Percentiles rank a stretch among this genome's conserved stretches.
Conservation (phyloP, 2,113 vertebrate genomes). For the Rhabdomys dilectus region DNA sequence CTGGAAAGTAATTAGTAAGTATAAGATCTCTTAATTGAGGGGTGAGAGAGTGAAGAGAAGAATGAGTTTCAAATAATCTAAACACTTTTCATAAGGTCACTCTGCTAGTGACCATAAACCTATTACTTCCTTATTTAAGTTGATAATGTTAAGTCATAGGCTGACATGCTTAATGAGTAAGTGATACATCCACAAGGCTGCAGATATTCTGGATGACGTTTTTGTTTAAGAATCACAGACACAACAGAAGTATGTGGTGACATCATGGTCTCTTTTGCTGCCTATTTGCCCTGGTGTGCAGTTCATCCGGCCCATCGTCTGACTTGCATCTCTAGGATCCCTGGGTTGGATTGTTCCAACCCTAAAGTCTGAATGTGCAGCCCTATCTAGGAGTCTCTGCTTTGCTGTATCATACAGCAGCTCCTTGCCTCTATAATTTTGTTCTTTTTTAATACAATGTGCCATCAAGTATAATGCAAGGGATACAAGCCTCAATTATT, state of each 20-base stretch:
- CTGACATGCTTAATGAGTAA: conserved; percentile 33
- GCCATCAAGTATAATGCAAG: conserved; percentile 76
- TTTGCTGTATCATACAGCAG: conserved; percentile 49
- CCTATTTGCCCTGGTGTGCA: background rate
- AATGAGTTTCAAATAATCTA: conserved; percentile 24
- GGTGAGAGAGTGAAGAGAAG: background rate
- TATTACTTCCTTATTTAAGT: conserved; percentile 40
- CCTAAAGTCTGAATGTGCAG: conserved; percentile 51
- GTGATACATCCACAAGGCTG: conserved; percentile 5
- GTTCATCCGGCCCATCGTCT: background rate
- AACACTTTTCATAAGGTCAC: conserved; percentile 4
- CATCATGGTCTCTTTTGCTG: background rate
- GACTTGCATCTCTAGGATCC: conserved; percentile 43
- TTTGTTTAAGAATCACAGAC: conserved; percentile 37
- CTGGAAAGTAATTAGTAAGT: background rate
- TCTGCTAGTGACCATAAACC: background rate
- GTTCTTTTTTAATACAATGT: conserved; percentile 79
- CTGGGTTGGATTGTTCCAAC: background rate
- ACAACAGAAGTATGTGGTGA: background rate
- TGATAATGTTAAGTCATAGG: conserved; percentile 7
- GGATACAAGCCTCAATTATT: conserved; percentile 83
- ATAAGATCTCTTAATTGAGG: conserved; percentile 8
- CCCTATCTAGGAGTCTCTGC: conserved; percentile 7
- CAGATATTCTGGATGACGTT: conserved; percentile 23
- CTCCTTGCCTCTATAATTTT: conserved; percentile 77